These are phyloP conservation scores for Margaritifera margaritifera DNA, from an alignment of 2,888 invertebrate genomes.

Conservation along the genomic window DNA sequence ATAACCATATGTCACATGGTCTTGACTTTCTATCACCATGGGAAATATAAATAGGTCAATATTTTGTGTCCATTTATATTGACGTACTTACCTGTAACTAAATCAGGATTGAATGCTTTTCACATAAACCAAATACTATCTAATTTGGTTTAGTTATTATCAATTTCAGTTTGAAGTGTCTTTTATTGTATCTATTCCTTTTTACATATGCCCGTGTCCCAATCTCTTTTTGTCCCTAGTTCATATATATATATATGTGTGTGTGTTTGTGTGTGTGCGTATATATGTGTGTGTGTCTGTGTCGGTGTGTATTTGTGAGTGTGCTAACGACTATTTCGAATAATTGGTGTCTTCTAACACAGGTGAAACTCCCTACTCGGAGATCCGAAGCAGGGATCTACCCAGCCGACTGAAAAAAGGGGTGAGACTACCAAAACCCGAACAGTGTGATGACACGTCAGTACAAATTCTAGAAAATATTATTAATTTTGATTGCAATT, in stretches of 20 bases:
- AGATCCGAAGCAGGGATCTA: constrained; percentile 26
- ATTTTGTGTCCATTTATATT: neutral
- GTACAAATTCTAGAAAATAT: constrained; percentile 1
- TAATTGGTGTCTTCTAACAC: too few relatives aligned
- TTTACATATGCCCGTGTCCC: too few relatives aligned
- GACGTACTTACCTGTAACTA: neutral
- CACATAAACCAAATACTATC: too few relatives aligned
- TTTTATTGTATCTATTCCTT: too few relatives aligned
- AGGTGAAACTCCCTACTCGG: constrained; percentile 35
- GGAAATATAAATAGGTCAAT: neutral
- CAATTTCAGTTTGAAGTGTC: too few relatives aligned
- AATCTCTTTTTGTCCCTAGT: too few relatives aligned
- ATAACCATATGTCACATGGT: neutral
- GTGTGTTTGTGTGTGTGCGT: too few relatives aligned
- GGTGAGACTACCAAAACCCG: constrained; percentile 33
- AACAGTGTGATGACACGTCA: constrained; percentile 40
- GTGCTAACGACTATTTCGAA: too few relatives aligned
- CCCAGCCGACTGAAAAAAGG: constrained; percentile 29
- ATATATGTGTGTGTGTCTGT: too few relatives aligned
- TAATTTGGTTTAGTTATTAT: too few relatives aligned
- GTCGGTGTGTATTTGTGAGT: too few relatives aligned
- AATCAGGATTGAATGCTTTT: neutral
- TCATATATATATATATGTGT: too few relatives aligned
- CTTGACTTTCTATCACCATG: neutral
- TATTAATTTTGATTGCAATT: neutral